A percentile compares a stretch with the other conserved stretches of the same genome.
Conservation (phyloP, 2,113 vertebrate genomes). For the Mixornis gularis region DNA sequence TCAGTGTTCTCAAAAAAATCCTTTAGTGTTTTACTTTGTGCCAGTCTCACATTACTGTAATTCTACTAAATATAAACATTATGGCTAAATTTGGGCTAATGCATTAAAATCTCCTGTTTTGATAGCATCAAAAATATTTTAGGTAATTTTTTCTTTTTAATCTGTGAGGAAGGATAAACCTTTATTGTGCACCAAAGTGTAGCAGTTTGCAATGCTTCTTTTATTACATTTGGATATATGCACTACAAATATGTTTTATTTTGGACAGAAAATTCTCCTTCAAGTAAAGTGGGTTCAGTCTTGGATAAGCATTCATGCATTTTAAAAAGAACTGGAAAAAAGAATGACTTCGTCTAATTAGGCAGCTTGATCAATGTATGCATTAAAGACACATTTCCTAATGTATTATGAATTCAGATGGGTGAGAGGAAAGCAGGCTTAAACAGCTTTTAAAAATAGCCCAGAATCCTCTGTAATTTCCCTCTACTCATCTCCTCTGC, state of each 20-base stretch:
- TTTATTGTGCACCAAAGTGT: not conserved
- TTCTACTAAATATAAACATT: not conserved
- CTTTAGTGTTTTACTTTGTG: not conserved
- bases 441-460: conserved; percentile 31
- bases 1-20: not conserved
- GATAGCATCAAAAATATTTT: not conserved
- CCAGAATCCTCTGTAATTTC: conserved; percentile 10
- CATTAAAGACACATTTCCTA: conserved; percentile 44
- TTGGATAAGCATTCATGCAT: not conserved
- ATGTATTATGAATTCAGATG: conserved; percentile 31
- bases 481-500: not conserved
- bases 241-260: not conserved
- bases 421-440: conserved; percentile 35
- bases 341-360: conserved; percentile 12
- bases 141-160: not conserved
- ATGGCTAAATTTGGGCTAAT: not conserved
- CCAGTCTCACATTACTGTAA: not conserved
- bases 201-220: not conserved
- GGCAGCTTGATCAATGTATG: conserved; percentile 25
- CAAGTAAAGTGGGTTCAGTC: not conserved
- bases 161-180: not conserved
- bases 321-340: conserved; percentile 12
- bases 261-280: not conserved
- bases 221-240: not conserved
- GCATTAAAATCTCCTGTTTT: not conserved